phyloP scores from a whole-genome alignment of 2,113 vertebrate genomes.

The Poecile atricapillus region DNA sequence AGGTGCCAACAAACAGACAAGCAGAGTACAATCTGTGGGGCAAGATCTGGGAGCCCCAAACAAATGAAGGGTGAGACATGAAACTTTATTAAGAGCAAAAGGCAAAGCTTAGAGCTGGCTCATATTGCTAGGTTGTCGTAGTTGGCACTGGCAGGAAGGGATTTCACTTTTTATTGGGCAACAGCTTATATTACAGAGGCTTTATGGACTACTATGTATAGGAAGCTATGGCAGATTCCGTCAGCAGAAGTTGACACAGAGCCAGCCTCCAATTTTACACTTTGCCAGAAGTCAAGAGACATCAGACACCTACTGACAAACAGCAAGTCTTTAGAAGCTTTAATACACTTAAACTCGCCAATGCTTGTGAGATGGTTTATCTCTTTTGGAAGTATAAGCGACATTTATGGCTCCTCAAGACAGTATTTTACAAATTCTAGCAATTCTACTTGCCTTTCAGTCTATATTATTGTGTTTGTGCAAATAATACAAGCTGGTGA shows the following conservation, averaged over 20 bases:
- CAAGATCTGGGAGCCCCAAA: neutral
- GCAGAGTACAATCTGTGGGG: neutral
- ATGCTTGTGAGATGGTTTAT: neutral
- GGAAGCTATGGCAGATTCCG: neutral
- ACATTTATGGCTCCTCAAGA: neutral
- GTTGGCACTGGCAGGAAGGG: neutral
- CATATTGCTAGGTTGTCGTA: neutral
- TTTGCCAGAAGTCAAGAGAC: neutral
- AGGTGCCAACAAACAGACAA: neutral
- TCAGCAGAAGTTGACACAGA: neutral
- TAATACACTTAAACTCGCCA: neutral
- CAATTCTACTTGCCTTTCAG: neutral
- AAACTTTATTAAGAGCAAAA: neutral
- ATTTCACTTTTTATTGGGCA: neutral
- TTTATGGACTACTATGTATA: slow-evolving; percentile 33
- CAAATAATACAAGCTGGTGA: slow-evolving; percentile 26
- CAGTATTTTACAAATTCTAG: neutral
- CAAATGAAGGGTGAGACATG: neutral
- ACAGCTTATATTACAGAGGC: neutral
- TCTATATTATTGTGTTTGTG: neutral
- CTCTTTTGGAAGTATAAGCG: slow-evolving; percentile 21
- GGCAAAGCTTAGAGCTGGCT: neutral
- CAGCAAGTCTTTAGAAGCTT: neutral
- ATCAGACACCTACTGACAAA: slow-evolving; percentile 9
- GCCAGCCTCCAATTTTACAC: neutral